Evolutionary conservation across 2,113 vertebrate species (phyloP), one percentile per base, ranked within the genome.

Genomic region (Hyla sarda): DNA sequence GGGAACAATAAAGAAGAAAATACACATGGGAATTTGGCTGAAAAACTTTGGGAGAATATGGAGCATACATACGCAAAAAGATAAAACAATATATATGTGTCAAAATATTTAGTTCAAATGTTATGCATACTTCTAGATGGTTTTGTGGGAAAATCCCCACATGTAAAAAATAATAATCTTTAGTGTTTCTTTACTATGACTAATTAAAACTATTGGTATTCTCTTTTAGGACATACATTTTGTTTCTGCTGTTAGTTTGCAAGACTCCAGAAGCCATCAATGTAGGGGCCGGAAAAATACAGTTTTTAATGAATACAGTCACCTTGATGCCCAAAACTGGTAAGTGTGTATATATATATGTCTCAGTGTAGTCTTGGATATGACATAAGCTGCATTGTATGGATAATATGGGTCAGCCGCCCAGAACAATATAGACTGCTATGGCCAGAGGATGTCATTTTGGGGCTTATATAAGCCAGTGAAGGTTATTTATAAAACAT

Each of bases 251-350:
- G 17, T 37, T 25, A n/a, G n/a, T n/a, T 45, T 54, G 62, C 28
- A 71, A 52, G 45, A 25, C 47, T 47, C 30, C 52, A 12, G 4
- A 50, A 23, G 45, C 30, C n/a, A 14, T 50, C 47, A 47, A 79
- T 79, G 74, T 52, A 80, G 47, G n/a, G n/a, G 23, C 84, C 30
- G 65, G 21, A 47, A 14, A 21, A 17, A 79, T 54, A 69, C 74
- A 10, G 37, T 17, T 28, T 28, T 77, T 37, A 32, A 65, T n/a
- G 60, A 78, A 77, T 28, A 50, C 41, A 32, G 13, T n/a, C 28
- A 65, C 48, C 74, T 58, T 77, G 30, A 54, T 16, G 32, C 71
- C 50, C 23, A 30, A 37, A 23, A 65, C 41, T 25, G 83, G 83
- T 85, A 85, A 85, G 28, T 41, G 41, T 41, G 41, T 41, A 41